phyloP scores from a whole-genome alignment of 2,888 invertebrate genomes.

The Blastobasis adustella region DNA sequence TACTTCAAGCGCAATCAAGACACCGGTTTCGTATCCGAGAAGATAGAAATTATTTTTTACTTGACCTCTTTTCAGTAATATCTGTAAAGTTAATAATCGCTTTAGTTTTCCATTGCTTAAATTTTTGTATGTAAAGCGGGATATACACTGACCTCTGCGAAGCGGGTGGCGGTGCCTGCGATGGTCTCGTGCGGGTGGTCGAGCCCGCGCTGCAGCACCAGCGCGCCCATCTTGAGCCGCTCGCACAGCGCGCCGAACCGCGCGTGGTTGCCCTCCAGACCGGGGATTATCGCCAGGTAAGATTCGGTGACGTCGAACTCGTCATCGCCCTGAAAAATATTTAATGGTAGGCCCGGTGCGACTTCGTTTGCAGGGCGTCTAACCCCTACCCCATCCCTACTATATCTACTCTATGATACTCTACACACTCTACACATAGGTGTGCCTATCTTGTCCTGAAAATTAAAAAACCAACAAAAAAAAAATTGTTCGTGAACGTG shows the following conservation, averaged over 20 bases:
- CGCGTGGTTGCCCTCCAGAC: conserved; percentile 35
- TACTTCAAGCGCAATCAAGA: conserved; percentile 36
- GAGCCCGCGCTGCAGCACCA: conserved; percentile 35
- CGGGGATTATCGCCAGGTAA: conserved; percentile 35
- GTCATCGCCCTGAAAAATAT: conserved; percentile 16
- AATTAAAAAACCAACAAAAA: no score
- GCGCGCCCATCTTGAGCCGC: conserved; percentile 31
- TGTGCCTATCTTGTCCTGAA: no score
- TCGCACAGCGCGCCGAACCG: conserved; percentile 30
- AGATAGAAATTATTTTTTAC: conserved; percentile 34
- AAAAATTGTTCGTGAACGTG: no score
- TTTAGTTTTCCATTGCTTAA: neutral
- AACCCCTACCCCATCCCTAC: neutral
- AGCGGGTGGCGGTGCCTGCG: conserved; percentile 29
- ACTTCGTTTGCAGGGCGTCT: no score
- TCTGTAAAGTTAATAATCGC: conserved; percentile 6
- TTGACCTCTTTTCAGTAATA: conserved; percentile 20
- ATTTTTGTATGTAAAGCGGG: neutral
- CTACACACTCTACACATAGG: no score
- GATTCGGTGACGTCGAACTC: conserved; percentile 16
- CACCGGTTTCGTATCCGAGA: conserved; percentile 43
- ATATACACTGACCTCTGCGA: conserved; percentile 23
- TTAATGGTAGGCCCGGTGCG: neutral
- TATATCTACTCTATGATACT: no score
- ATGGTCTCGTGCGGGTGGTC: conserved; percentile 29